Conservation (phyloP, 2,888 invertebrate species). For the Ctenicera cuprea region DNA sequence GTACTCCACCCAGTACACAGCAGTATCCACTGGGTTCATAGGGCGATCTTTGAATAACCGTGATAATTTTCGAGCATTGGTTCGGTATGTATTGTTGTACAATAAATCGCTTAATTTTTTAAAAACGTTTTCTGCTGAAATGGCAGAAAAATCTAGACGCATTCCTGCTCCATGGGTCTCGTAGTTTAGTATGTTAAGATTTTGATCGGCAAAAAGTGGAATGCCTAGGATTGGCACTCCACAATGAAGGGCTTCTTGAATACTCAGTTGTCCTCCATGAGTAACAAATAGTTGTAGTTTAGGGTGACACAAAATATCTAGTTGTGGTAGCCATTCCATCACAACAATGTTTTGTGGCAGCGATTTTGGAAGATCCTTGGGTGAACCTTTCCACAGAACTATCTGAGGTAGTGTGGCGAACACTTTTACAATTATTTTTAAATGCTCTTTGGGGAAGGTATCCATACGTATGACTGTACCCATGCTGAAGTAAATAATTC, state of each 20-base stretch:
- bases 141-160: constrained; percentile 32
- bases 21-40: constrained; percentile 48
- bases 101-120: constrained; percentile 38
- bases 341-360: constrained; percentile 44
- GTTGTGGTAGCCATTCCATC: constrained; percentile 45
- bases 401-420: constrained; percentile 59
- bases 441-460: constrained; percentile 47
- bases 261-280: constrained; percentile 78
- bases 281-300: constrained; percentile 77
- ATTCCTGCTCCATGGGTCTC: constrained; percentile 59
- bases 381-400: constrained; percentile 60
- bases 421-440: constrained; percentile 54
- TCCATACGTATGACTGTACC: constrained; percentile 58
- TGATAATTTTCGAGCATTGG: constrained; percentile 47
- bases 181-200: constrained; percentile 60
- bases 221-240: constrained; percentile 76
- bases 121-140: constrained; percentile 29
- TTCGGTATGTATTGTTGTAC: constrained; percentile 42
- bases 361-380: constrained; percentile 36
- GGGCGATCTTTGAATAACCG: constrained; percentile 53
- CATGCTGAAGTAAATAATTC: constrained; percentile 65
- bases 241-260: constrained; percentile 77
- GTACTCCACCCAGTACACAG: constrained; percentile 57
- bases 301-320: constrained; percentile 68
- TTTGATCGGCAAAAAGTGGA: constrained; percentile 74